Conservation (phyloP, 2,797 vertebrate species). For the Loriculus beryllinus region DNA sequence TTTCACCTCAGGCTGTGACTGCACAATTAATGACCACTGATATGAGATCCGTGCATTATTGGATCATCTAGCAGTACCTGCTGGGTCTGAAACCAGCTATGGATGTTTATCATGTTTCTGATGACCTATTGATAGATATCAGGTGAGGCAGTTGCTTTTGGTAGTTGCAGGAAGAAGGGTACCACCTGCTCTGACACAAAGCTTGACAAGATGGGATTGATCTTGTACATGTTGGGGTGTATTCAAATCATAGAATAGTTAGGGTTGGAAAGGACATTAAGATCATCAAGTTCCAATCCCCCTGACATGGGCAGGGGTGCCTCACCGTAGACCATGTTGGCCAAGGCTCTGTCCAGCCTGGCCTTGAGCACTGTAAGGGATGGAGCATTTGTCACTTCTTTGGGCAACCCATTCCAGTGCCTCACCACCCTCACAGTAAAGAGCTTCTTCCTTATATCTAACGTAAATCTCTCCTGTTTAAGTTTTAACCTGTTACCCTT, state of each 20-base stretch:
- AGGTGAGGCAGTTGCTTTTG: background rate
- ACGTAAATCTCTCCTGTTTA: background rate
- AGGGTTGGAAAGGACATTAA: background rate
- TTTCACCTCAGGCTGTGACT: background rate
- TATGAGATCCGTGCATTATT: rapidly evolving
- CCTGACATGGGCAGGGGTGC: background rate
- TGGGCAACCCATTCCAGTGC: background rate
- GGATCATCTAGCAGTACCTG: background rate
- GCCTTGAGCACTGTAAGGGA: background rate
- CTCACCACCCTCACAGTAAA: background rate
- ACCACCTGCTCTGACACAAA: background rate
- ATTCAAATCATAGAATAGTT: background rate
- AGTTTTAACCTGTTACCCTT: background rate
- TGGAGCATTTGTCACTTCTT: background rate
- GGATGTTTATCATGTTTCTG: background rate
- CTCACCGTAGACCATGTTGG: background rate
- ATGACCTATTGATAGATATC: background rate
- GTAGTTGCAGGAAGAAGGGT: background rate
- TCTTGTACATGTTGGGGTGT: background rate
- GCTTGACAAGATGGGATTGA: background rate
- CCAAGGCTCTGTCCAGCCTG: background rate
- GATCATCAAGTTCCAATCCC: background rate
- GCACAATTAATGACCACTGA: background rate
- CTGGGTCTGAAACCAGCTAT: background rate
- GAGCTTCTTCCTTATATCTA: background rate